Conservation (phyloP, 2,797 vertebrate genomes). For the Alcedo atthis region DNA sequence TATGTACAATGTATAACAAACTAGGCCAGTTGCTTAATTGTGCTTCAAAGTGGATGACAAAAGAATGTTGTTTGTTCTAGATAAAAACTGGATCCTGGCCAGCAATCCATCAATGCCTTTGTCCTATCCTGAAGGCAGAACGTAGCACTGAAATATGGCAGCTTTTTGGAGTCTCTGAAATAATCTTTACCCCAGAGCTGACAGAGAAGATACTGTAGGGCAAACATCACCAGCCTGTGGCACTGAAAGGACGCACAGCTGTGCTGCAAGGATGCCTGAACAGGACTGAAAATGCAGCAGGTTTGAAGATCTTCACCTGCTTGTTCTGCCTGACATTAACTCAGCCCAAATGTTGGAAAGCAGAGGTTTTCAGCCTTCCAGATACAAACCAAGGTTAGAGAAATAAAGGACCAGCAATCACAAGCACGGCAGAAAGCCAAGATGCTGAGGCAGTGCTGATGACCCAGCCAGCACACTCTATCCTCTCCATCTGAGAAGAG, state of each 20-base stretch:
- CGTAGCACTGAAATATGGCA: background rate
- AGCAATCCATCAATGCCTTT: background rate
- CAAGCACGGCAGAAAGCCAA: background rate
- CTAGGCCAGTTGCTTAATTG: background rate
- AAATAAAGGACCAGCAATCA: slow-evolving; percentile 2
- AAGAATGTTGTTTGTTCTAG: background rate
- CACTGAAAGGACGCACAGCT: background rate
- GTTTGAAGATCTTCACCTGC: background rate
- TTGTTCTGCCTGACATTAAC: background rate
- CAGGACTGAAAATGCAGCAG: background rate
- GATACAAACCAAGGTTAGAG: background rate
- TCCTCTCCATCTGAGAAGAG: background rate
- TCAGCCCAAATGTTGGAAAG: background rate
- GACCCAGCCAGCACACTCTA: background rate
- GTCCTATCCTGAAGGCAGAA: background rate
- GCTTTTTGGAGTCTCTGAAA: background rate
- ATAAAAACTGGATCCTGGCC: background rate
- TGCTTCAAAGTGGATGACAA: background rate
- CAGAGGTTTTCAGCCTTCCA: background rate
- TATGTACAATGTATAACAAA: background rate
- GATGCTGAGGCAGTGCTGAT: background rate
- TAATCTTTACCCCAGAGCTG: background rate
- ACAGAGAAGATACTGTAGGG: background rate
- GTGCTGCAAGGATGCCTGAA: background rate
- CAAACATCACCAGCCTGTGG: background rate